phyloP scores from a whole-genome alignment of 53 echinoderm and acorn worm genomes.

The Henricia sp. region DNA sequence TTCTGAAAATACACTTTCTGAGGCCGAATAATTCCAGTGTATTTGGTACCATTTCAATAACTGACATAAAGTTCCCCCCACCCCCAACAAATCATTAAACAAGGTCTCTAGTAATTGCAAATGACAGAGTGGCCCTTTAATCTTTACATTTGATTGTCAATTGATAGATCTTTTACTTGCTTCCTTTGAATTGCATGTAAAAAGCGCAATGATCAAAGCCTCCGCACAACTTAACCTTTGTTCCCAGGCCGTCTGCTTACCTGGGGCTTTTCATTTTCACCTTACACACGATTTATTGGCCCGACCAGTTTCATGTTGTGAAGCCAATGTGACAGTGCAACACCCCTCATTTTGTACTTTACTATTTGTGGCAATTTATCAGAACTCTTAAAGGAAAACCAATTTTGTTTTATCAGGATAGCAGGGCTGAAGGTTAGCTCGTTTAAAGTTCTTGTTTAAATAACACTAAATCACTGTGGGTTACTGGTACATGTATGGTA shows the following conservation, averaged over 20 bases:
- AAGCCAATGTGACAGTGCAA: background rate
- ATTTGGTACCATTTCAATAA: too few species aligned
- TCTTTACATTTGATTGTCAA: too few species aligned
- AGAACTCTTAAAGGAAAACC: slow-evolving; percentile 41
- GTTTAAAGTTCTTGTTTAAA: slow-evolving; percentile 59
- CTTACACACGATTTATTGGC: background rate
- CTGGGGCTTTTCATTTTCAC: background rate
- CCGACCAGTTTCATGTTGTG: background rate
- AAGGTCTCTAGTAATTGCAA: too few species aligned
- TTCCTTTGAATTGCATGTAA: too few species aligned
- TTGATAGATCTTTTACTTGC: too few species aligned
- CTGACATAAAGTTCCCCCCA: too few species aligned
- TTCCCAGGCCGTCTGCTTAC: background rate
- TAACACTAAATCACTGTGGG: slow-evolving; percentile 28
- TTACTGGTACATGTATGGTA: background rate
- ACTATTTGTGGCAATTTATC: slow-evolving; percentile 20
- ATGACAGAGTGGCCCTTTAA: too few species aligned
- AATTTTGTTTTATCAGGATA: slow-evolving; percentile 39
- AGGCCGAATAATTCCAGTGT: too few species aligned
- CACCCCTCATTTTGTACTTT: background rate
- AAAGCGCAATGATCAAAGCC: slow-evolving; percentile 7
- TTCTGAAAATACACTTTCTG: too few species aligned
- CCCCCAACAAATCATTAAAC: too few species aligned
- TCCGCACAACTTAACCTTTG: slow-evolving; percentile 35
- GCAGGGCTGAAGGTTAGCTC: slow-evolving; percentile 31